Conservation (phyloP, 1,140 invertebrate genomes). For the Trinorchestia longiramus region DNA sequence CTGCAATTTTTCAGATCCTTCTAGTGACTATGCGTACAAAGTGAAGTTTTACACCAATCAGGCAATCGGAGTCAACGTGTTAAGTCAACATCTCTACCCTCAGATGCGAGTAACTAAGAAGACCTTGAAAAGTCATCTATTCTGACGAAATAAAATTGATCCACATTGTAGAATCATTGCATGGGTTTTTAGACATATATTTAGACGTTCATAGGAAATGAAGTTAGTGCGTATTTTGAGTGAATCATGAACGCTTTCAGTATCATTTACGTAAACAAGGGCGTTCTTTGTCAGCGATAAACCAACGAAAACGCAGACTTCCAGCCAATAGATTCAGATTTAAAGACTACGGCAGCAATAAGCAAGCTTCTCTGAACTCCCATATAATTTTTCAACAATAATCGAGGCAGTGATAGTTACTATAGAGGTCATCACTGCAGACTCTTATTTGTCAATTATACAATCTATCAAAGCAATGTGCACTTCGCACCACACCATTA, state of each 20-base stretch:
- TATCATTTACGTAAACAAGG: background rate
- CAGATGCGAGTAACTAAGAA: background rate
- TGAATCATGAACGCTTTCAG: background rate
- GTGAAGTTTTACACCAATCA: too few relatives aligned
- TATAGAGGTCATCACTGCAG: background rate
- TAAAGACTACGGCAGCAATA: background rate
- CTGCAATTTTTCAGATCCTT: too few relatives aligned
- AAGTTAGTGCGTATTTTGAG: background rate
- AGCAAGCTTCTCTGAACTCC: background rate
- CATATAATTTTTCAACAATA: background rate
- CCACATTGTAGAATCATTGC: too few relatives aligned
- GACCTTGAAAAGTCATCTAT: background rate
- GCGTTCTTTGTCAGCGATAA: background rate
- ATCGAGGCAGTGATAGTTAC: background rate
- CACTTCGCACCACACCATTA: too few relatives aligned
- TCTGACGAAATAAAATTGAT: background rate
- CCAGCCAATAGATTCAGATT: background rate
- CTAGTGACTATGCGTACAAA: too few relatives aligned
- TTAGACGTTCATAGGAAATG: background rate
- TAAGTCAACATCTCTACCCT: background rate
- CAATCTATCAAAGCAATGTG: background rate
- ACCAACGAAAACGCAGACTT: background rate
- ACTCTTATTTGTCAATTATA: background rate
- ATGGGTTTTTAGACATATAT: background rate
- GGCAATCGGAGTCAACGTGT: too few relatives aligned